Evolutionary conservation across 2,888 invertebrate species (phyloP).

Genomic region (Leptodirus hochenwartii): DNA sequence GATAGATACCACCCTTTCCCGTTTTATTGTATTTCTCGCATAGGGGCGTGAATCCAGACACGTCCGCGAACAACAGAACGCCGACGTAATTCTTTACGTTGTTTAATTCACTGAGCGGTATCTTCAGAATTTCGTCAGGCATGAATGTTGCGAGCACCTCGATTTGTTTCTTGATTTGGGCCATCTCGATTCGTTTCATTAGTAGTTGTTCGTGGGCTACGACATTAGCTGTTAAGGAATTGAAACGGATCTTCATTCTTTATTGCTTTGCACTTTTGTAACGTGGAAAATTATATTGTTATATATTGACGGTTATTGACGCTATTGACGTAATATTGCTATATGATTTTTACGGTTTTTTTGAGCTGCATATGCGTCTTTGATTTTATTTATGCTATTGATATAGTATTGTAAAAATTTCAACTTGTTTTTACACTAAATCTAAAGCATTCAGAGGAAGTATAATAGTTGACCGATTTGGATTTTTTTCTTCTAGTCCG

Average conservation of each 20-base stretch:
- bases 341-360: too few relatives aligned
- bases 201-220: conserved; percentile 12
- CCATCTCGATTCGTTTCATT: conserved; percentile 27
- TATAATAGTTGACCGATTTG: too few relatives aligned
- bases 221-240: conserved; percentile 4
- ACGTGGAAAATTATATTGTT: too few relatives aligned
- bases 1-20: conserved; percentile 44
- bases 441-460: too few relatives aligned
- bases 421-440: too few relatives aligned
- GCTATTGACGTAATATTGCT: too few relatives aligned
- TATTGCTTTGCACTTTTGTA: too few relatives aligned
- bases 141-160: conserved; percentile 34
- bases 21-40: conserved; percentile 40
- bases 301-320: too few relatives aligned
- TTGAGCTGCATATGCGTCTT: too few relatives aligned
- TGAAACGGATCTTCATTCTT: conserved; percentile 9
- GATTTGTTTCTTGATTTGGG: conserved; percentile 30
- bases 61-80: conserved; percentile 32
- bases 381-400: too few relatives aligned
- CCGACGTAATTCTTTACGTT: conserved; percentile 28
- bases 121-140: conserved; percentile 34
- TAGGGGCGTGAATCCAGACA: conserved; percentile 32
- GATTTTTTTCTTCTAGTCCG: too few relatives aligned
- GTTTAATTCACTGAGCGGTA: conserved; percentile 28
- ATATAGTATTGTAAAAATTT: too few relatives aligned